Percentiles rank a stretch among this genome's conserved stretches.
Evolutionary conservation across 2,888 invertebrate species (phyloP).

Genomic region (Mimachlamys varia): DNA sequence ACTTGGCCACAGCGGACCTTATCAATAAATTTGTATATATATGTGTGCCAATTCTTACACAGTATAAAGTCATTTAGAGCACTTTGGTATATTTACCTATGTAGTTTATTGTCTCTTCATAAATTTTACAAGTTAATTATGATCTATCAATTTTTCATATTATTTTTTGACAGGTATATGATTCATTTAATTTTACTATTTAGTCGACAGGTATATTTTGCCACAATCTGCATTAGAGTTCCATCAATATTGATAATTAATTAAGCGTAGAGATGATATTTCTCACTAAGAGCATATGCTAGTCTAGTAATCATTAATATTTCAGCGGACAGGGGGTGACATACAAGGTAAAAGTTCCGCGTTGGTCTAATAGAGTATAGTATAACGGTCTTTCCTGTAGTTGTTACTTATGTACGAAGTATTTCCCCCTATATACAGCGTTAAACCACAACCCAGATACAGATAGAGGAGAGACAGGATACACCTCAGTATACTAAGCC

Average conservation of each 20-base stretch:
- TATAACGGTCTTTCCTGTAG: background rate
- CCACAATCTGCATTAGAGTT: background rate
- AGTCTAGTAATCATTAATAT: background rate
- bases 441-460: background rate
- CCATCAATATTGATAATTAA: background rate
- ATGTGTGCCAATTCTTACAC: background rate
- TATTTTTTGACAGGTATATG: too few species aligned
- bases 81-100: background rate
- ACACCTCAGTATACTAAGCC: background rate
- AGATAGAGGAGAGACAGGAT: background rate
- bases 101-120: background rate
- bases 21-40: too few species aligned
- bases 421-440: background rate
- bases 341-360: background rate
- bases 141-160: too few species aligned
- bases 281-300: background rate
- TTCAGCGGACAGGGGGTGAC: background rate
- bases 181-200: background rate
- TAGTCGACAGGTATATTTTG: background rate
- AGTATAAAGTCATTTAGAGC: background rate
- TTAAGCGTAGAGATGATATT: background rate
- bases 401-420: background rate
- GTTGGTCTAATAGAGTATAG: background rate
- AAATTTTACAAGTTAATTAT: background rate
- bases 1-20: too few species aligned